Base-by-base conservation (phyloP, 23 tunicate genomes). In the Aplidium turbinatum region DNA sequence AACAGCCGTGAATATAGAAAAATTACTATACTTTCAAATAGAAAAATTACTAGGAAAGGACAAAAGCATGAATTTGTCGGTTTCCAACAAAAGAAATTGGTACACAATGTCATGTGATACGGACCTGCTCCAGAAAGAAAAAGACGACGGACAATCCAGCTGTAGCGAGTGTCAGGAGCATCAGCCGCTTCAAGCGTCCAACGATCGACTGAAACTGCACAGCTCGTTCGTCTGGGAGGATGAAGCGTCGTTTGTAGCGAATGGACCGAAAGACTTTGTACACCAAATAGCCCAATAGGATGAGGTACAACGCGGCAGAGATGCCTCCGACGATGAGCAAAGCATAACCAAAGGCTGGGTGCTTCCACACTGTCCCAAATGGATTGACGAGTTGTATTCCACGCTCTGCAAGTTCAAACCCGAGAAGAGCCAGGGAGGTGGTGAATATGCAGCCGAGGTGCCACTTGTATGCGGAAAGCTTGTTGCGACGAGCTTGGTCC, bases 321-420 rank as follows among this genome's bases (percentile, higher is more conserved):
- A 89, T 55, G 35, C 77, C 66, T 0, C 73, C 96, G 1, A 77
- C 46, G 20, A 66, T 53, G 26, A 89, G 51, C 5, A 83, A 64
- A 3, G 81, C 77, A 32, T 71, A 51, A 16, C 87, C 96, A 32
- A 81, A 42, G 39, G 58, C 77, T 11, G 83, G 96, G 33, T 88
- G 87, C 18, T 60, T 68, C 96, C 96, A 88, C 47, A 88, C 63
- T 4, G 96, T 88, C 57, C 62, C 62, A 58, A 70, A 70, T 4
- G 97, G 97, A 62, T 84, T 79, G 4, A 84, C 72, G 27, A 91
- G 28, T 73, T 91, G 97, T 9, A 65, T 72, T 22, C 97, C 97
- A 9, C 97, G 53, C 38, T 90, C 97, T 1, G 90, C 97, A 63
- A 90, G 71, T 31, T 90, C 97, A 65, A 90, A 90, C 9, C 78